Base-by-base conservation (phyloP, 2,888 invertebrate species). In the Oscheius sp. region DNA sequence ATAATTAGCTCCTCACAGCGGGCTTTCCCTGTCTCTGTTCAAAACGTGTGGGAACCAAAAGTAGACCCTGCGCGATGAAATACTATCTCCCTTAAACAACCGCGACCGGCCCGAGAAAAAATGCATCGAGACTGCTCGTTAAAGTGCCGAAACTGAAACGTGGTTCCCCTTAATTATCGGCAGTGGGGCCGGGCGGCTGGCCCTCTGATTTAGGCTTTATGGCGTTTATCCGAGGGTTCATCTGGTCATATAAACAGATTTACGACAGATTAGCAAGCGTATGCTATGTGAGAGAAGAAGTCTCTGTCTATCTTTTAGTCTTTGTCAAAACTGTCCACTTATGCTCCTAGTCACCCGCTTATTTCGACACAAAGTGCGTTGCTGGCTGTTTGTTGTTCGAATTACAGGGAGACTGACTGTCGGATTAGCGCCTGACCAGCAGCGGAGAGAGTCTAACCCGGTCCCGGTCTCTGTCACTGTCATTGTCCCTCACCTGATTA, bases 231-330 rank as follows among this genome's bases (percentile, higher is more conserved):
- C 35, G 60, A 10, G 53, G 60, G 9, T 21, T 35, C 37, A 42
- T 42, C 42, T 42, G 42, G 42, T 55, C 55, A 21, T 48, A 65
- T 68, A 68, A 68, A 68, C 57, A 68, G 68, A 68, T 68, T 68
- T 68, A 68, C 68, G 68, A 68, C 53, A 68, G 68, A 68, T 68
- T 68, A 68, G 57, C 13, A 13, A 42, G 33, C 35, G 59, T 21
- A 21, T 32, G 55, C 32, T 55, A 13, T 29, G 21, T 10, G 63
- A 32, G 33, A 42, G 60, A 60, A 60, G 42, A 53, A 21, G 10
- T 29, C 53, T 3, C 53, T 10, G 21, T 53, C 53, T 7, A n/a
- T 60, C 60, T n/a, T 13, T 33, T 37, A 9, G 13, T 35, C 13
- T 60, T 60, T n/a, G 9, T 10, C 29, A 11, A 11, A 37, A 58